phyloP scores from a whole-genome alignment of 2,797 vertebrate species.

The Channallabes apus region DNA sequence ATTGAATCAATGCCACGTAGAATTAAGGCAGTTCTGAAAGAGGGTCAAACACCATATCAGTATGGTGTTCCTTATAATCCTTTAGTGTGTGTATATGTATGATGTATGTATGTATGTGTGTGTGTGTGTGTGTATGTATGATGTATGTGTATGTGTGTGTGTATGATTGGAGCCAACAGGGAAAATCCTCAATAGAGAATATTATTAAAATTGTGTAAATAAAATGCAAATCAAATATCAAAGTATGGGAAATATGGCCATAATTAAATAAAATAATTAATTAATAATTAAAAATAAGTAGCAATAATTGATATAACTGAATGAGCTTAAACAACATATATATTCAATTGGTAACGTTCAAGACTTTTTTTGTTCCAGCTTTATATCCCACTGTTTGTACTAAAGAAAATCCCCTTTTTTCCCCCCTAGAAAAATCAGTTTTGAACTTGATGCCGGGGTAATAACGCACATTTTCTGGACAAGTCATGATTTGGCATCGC shows the following conservation, averaged over 20 bases:
- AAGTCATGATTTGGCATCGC: neutral
- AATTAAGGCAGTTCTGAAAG: too few species aligned
- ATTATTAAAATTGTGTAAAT: neutral
- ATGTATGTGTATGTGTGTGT: too few species aligned
- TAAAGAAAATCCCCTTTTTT: neutral
- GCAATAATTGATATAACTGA: neutral
- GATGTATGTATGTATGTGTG: too few species aligned
- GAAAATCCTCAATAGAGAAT: neutral
- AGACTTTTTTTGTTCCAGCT: neutral
- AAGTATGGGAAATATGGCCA: too few species aligned
- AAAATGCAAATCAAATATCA: too few species aligned
- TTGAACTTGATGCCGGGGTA: neutral
- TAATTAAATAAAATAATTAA: too few species aligned
- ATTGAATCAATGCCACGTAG: too few species aligned
- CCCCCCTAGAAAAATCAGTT: neutral
- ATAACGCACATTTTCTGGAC: neutral
- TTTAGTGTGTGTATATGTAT: too few species aligned
- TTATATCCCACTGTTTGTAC: neutral
- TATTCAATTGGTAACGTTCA: neutral
- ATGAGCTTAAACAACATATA: neutral
- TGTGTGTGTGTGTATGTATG: too few species aligned
- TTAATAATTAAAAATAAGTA: too few species aligned
- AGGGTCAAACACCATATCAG: too few species aligned
- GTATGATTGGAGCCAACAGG: slow-evolving; percentile 10
- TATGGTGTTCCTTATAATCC: neutral